Evolutionary conservation across 2,797 vertebrate species (phyloP), one percentile per base, ranked within the genome.

Genomic region (Catamblyrhynchus diadema): DNA sequence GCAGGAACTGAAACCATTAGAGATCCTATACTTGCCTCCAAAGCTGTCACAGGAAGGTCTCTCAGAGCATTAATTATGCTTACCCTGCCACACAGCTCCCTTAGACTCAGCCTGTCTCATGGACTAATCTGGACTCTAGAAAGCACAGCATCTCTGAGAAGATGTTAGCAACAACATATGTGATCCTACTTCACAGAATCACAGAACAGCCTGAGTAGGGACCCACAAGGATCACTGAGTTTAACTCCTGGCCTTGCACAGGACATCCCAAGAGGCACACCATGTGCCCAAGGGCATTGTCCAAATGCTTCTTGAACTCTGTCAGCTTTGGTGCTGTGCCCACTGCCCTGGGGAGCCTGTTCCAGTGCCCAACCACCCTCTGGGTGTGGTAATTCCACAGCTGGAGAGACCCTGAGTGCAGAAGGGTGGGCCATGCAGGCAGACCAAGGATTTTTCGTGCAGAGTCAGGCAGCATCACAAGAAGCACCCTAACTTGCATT

Each of bases 291-390:
- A 12, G 56, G 33, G 33, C 5, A 6, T 33, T 33, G 33, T 33
- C 4, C 41, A 47, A 69, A 47, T 0, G 0, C 6, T 61, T 25
- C 20, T 45, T 33, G 41, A 69, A 14, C 41, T 53, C 24, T 3
- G 16, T 8, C 54, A 77, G 41, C 24, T 51, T 53, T 45, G 71
- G 4, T 53, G 47, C 47, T 41, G 62, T 69, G n/a, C 21, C 53
- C 39, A 21, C 10, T 61, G 50, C 14, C 33, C 35, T 48, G 59
- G 28, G 20, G 20, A 67, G 8, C 19, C 62, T 47, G 16, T 61
- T 33, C 14, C 39, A 61, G 39, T 11, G 8, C 20, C 33, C 33
- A 53, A 0, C 6, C 47, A 61, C 8, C 10, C 41, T 53, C 30
- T 7, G 62, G 39, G 47, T 37, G 27, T 15, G 27, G 32, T 23